Evolutionary conservation across 2,797 vertebrate genomes (phyloP).

Genomic region (Psittacula echo): DNA sequence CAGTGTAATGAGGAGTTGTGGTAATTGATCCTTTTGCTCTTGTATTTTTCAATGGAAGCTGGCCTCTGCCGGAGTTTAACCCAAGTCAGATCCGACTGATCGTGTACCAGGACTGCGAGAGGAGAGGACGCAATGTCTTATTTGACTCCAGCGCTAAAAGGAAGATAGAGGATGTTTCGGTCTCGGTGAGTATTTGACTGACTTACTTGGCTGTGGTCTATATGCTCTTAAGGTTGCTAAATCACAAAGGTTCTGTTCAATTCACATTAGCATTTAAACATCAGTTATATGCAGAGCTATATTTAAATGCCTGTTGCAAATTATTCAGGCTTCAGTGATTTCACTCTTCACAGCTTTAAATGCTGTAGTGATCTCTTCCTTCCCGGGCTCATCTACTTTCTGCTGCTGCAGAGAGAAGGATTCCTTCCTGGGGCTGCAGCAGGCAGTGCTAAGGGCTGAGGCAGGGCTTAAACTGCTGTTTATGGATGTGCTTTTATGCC

Average conservation of each 20-base stretch:
- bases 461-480: background rate
- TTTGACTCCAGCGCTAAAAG: conserved; percentile 96
- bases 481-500: background rate
- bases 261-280: background rate
- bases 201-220: background rate
- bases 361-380: background rate
- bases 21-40: conserved; percentile 22
- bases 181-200: conserved; percentile 83
- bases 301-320: conserved; percentile 47
- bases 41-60: conserved; percentile 80
- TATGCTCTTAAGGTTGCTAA: background rate
- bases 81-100: conserved; percentile 95
- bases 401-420: background rate
- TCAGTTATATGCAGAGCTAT: background rate
- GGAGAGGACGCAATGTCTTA: conserved; percentile 94
- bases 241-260: background rate
- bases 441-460: background rate
- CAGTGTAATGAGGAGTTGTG: background rate
- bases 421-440: background rate
- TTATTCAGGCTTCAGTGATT: conserved; percentile 18
- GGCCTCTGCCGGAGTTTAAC: conserved; percentile 95
- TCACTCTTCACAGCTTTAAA: background rate
- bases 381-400: background rate
- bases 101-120: conserved; percentile 98
- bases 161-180: conserved; percentile 88